Evolutionary conservation across 2,113 vertebrate species (phyloP).

Genomic region (Gavialis gangeticus): DNA sequence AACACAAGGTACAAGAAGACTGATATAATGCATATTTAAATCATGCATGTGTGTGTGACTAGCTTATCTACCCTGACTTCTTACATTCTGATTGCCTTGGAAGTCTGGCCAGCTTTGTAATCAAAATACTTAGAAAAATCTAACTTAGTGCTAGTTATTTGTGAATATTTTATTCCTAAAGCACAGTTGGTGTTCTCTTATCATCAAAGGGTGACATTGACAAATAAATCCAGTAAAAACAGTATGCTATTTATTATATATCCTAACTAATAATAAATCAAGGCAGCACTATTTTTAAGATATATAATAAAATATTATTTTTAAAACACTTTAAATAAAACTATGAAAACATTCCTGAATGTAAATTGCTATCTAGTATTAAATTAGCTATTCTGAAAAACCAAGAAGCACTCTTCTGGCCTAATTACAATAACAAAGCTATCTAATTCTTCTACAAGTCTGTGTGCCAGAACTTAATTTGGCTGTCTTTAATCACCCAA

Average conservation of each 20-base stretch:
- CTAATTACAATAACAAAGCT: constrained; percentile 55
- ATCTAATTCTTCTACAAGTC: constrained; percentile 43
- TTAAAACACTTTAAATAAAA: constrained; percentile 24
- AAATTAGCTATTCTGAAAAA: constrained; percentile 55
- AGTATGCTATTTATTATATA: background rate
- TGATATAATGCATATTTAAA: background rate
- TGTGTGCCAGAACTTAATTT: constrained; percentile 42
- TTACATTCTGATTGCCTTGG: background rate
- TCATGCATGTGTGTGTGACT: background rate
- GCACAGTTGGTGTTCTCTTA: background rate
- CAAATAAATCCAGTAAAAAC: background rate
- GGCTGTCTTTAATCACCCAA: constrained; percentile 56
- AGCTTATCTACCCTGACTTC: background rate
- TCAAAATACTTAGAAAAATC: background rate
- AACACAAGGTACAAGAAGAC: background rate
- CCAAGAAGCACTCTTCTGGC: constrained; percentile 37
- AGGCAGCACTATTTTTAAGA: constrained; percentile 5
- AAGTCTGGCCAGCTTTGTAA: background rate
- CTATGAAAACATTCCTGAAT: background rate
- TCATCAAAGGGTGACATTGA: background rate
- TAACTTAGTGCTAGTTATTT: background rate
- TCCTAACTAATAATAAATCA: background rate
- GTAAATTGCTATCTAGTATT: constrained; percentile 33
- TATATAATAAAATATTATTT: constrained; percentile 30
- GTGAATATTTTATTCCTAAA: background rate